A percentile compares a stretch with the other conserved stretches of the same genome.
phyloP scores from a whole-genome alignment of 2,113 vertebrate species.

The Nannobrachium achirus region DNA sequence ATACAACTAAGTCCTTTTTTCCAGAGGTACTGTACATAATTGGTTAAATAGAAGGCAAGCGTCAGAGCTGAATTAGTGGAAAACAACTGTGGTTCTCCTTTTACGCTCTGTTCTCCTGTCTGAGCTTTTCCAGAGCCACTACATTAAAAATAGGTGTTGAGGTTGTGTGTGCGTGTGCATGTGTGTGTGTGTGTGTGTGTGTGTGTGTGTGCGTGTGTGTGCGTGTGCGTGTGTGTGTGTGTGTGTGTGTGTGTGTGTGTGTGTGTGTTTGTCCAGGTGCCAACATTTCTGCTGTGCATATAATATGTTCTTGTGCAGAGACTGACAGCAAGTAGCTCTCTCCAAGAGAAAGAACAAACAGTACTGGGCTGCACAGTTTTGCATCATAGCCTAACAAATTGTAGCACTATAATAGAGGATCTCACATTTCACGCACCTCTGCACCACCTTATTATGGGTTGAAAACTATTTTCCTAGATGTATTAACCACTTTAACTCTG shows the following conservation, averaged over 20 bases:
- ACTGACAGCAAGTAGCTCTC: constrained; percentile 25
- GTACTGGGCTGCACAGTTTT: not conserved
- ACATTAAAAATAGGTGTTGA: constrained; percentile 42
- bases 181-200: constrained; percentile 42
- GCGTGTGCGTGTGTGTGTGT: constrained; percentile 14
- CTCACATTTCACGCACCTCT: not conserved
- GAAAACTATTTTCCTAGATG: no score
- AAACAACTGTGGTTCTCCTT: constrained; percentile 10
- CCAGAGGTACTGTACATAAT: not conserved
- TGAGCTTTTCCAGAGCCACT: constrained; percentile 32
- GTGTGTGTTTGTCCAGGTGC: constrained; percentile 35
- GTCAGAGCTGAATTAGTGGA: constrained; percentile 8
- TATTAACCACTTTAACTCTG: no score
- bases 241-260: constrained; percentile 42
- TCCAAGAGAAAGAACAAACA: constrained; percentile 47
- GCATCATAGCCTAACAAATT: no score
- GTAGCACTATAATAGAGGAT: not conserved
- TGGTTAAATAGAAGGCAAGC: not conserved
- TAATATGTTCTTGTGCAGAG: constrained; percentile 52
- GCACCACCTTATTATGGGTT: not conserved
- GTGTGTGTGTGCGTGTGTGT: constrained; percentile 12
- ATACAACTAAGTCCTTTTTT: constrained; percentile 1
- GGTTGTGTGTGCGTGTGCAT: constrained; percentile 16
- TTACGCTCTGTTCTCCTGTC: constrained; percentile 12
- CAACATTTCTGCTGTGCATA: constrained; percentile 39